These are phyloP conservation scores for Amniataba percoides DNA, from an alignment of 2,797 vertebrate genomes.

Conservation along the genomic window DNA sequence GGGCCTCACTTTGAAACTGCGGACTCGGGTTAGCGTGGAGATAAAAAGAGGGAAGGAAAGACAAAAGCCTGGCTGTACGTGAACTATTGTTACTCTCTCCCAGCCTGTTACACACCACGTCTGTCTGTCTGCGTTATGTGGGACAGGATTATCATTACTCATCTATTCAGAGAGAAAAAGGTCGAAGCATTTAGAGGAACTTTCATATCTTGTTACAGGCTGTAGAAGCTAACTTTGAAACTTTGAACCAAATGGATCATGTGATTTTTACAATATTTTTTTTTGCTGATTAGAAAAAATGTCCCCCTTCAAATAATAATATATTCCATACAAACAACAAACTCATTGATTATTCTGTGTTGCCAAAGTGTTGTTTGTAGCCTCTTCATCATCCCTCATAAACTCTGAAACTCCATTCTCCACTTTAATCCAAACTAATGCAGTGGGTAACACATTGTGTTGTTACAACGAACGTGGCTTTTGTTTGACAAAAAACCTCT, in stretches of 20 bases:
- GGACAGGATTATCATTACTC: background rate
- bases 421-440: too few relatives aligned
- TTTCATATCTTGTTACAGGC: background rate
- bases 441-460: too few relatives aligned
- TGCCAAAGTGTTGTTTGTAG: background rate
- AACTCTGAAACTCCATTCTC: too few relatives aligned
- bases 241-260: background rate
- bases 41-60: slow-evolving; percentile 39
- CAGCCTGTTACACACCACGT: background rate
- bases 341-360: background rate
- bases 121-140: background rate
- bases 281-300: too few relatives aligned
- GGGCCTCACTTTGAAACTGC: slow-evolving; percentile 64
- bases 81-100: slow-evolving; percentile 7
- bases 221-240: background rate
- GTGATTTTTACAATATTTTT: too few relatives aligned
- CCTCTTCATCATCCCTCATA: too few relatives aligned
- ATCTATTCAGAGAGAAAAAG: background rate
- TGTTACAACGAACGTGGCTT: too few relatives aligned
- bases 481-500: too few relatives aligned
- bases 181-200: background rate
- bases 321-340: background rate
- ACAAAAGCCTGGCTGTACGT: slow-evolving; percentile 19
- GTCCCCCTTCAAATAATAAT: too few relatives aligned
- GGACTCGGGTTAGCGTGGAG: slow-evolving; percentile 42